Evolutionary conservation across 2,113 vertebrate genomes (phyloP).

Genomic region (Ptilorrhoa leucosticta): DNA sequence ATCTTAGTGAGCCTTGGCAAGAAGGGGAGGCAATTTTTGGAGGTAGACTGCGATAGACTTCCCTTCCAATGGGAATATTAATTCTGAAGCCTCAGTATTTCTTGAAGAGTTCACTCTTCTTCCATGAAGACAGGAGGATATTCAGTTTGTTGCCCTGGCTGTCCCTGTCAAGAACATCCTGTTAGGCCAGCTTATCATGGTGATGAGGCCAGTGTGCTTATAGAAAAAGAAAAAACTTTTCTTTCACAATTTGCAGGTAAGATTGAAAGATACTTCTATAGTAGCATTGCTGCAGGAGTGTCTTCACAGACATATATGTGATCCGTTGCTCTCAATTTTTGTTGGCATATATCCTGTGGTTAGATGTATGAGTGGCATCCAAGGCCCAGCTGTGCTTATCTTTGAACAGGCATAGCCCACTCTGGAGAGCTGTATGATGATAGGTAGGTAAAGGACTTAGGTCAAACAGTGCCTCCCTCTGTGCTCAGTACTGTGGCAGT

Average conservation of each 20-base stretch:
- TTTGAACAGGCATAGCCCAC: neutral
- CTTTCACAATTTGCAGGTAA: neutral
- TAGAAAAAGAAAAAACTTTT: neutral
- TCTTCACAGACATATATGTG: neutral
- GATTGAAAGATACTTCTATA: neutral
- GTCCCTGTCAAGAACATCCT: neutral
- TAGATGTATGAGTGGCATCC: neutral
- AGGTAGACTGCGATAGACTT: neutral
- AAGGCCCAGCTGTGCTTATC: neutral
- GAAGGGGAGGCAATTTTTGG: neutral
- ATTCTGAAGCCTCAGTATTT: neutral
- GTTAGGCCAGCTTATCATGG: neutral
- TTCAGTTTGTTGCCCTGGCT: neutral
- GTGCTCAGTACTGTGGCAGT: neutral
- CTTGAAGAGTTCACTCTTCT: neutral
- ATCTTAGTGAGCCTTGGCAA: neutral
- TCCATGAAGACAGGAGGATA: neutral
- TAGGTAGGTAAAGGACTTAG: neutral
- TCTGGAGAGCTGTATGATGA: neutral
- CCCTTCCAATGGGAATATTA: neutral
- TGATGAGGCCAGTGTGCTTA: neutral
- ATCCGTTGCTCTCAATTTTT: neutral
- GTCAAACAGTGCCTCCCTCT: neutral
- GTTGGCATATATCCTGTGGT: neutral
- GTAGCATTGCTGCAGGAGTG: neutral